Evolutionary conservation across 1,140 invertebrate genomes (phyloP), one percentile per base, ranked within the genome.

Genomic region (Zaprionus camerounensis): DNA sequence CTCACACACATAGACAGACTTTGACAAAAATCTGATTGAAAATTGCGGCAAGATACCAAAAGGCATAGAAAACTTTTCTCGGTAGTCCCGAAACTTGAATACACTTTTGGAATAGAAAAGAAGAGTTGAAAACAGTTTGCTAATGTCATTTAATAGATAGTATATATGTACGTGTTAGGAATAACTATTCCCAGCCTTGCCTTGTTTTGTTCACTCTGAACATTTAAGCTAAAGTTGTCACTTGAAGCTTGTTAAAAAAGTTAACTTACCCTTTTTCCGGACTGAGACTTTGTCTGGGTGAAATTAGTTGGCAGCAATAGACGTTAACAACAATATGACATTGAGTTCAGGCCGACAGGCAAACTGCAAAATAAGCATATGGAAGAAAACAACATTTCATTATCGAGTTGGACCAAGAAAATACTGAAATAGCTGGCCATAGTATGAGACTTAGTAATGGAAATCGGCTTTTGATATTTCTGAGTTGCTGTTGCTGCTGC

Each of bases 21-120:
- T 38, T 59, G 28, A 66, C 63, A 56, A 65, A 83, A 79, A 78
- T 51, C 78, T 81, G 85, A 88, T 88, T 87, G 85, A 90, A 88
- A 87, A 72, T 77, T 81, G 46, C 24, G 46, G 11, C 41, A 85
- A 61, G 49, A 55, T 64, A 44, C 26, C 17, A 58, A 75, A 63
- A 66, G 58, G 55, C 57, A 17, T 7, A 15, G 17, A 44, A 62
- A 66, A 76, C n/a, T n/a, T 55, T 56, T 53, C 26, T 7, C 24
- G 7, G 17, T 28, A 63, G 26, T 26, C 15, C 15, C 56, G 11
- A 22, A 44, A 26, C 20, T 53, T 34, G 7, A 20, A 86, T 77
- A 71, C 76, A 38, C 82, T 86, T 13, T 17, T 41, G 11, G 13
- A 53, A 24, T 24, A 31, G 36, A 44, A 12, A 46, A 56, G 53